Base-by-base conservation (phyloP, 2,888 invertebrate genomes). In the Cosmorhoe ocellata region DNA sequence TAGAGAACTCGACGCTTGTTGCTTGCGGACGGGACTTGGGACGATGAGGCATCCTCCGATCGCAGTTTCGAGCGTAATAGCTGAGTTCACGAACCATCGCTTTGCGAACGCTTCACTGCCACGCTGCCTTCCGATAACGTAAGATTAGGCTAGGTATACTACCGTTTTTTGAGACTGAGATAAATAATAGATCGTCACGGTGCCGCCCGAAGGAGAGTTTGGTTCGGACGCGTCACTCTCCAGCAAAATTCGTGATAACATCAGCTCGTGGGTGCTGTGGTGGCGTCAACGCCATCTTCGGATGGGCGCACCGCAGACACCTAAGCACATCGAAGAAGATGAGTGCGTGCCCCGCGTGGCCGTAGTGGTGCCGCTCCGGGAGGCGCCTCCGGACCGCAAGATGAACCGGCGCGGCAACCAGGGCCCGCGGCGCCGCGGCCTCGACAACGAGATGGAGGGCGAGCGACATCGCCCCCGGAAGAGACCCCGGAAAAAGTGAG, bases 291-390 rank as follows among this genome's bases (percentile, higher is more conserved):
- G 84, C 72, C 87, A 81, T 85, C 83, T 85, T 81, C 81, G 85
- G 84, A 85, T 86, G 84, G 87, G 88, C 85, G 87, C 87, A 75
- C 87, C 89, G 84, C 88, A 85, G 84, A 83, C 84, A 80, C 88
- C 84, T 45, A 86, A 81, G 69, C 76, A 69, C 48, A 79, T 86
- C 51, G 84, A 84, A 52, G 84, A 85, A 42, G 84, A 88, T 81
- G 88, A 85, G 45, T 76, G 73, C 76, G 70, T 77, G 66, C 85
- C 84, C 5, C 76, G 72, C 47, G 71, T 84, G 79, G 80, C 80
- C 69, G 58, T 85, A 71, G 78, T 79, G 27, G 80, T 84, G 59
- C 78, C 80, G 61, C 47, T 70, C 14, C 66, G 67, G 30, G 79
- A 79, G 56, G 71, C 54, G 31, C 69, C 72, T 50, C 71, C 69